Base-by-base conservation (phyloP, 2,113 vertebrate species). In the Oxyura jamaicensis region DNA sequence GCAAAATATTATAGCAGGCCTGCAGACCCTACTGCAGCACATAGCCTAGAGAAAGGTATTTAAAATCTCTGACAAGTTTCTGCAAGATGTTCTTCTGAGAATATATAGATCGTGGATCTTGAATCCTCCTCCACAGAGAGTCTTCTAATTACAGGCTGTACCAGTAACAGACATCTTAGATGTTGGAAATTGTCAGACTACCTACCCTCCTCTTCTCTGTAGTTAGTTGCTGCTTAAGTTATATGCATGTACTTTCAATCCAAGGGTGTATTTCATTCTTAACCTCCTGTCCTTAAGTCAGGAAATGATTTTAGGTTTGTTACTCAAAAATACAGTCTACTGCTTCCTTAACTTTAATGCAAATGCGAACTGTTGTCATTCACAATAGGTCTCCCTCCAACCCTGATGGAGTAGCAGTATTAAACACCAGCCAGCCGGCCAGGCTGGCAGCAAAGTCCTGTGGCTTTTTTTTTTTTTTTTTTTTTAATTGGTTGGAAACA, bases 401-500 rank as follows among this genome's bases (percentile, higher is more conserved):
- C 46, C 46, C 46, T 48, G 46, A 48, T 22, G 46, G 46, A 48
- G 46, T 48, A 48, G 46, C 46, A 48, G 46, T 48, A 48, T 48
- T 48, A 48, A 48, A 48, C 46, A 48, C 46, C 46, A 22, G 46
- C 46, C 46, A 48, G 46, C 46, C 20, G 46, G 46, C 46, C 46
- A 20, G 46, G 46, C 46, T 48, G 46, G 46, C 46, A 48, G 46
- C 46, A 48, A 21, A 48, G 46, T 48, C 46, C 22, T 48, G 46
- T 48, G 46, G 46, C 46, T 48, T 48, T 48, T 48, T 48, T 48
- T 48, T 48, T n/a, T n/a, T n/a, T 26, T 26, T 39, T n/a, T 73
- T 93, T 82, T 86, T 63, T 2, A 83, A 75, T 79, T 71, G 59
- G 20, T 93, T 83, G 88, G 87, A 89, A 93, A 81, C 69, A 67